These are phyloP conservation scores for Syritta pipiens DNA, from an alignment of 2,888 invertebrate genomes.

Conservation along the genomic window DNA sequence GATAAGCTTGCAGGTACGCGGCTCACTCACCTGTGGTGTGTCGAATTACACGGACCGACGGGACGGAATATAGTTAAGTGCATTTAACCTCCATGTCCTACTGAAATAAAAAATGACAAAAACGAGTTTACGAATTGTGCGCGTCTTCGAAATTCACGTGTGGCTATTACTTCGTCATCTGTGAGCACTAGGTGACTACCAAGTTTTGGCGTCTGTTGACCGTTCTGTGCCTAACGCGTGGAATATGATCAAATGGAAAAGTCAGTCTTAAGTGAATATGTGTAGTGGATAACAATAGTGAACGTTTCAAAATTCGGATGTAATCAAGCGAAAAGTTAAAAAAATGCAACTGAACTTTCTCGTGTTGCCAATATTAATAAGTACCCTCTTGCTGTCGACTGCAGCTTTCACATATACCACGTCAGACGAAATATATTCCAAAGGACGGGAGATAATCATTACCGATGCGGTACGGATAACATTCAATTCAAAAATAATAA, in stretches of 20 bases:
- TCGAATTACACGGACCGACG: slow-evolving; percentile 2
- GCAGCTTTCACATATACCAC: slow-evolving; percentile 20
- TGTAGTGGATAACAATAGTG: slow-evolving; percentile 24
- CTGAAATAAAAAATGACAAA: slow-evolving; percentile 58
- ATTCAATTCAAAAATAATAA: background rate
- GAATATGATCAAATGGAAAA: slow-evolving; percentile 19
- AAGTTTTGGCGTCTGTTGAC: slow-evolving; percentile 27
- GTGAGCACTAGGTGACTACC: slow-evolving; percentile 29
- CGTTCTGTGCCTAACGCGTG: slow-evolving; percentile 6
- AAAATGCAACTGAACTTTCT: slow-evolving; percentile 52
- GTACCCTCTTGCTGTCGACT: slow-evolving; percentile 28
- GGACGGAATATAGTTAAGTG: slow-evolving; percentile 21
- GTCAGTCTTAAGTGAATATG: slow-evolving; percentile 41
- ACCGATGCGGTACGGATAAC: slow-evolving; percentile 77
- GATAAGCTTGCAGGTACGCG: no score
- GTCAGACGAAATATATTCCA: slow-evolving; percentile 42
- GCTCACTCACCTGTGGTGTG: background rate
- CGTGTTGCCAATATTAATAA: slow-evolving; percentile 39
- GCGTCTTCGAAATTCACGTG: slow-evolving; percentile 41
- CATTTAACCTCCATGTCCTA: slow-evolving; percentile 51
- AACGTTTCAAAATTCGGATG: slow-evolving; percentile 36
- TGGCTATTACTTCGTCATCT: slow-evolving; percentile 38
- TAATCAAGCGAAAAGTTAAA: slow-evolving; percentile 25
- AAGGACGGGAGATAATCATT: slow-evolving; percentile 76
- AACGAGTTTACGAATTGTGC: slow-evolving; percentile 51